A percentile compares a stretch with the other conserved stretches of the same genome.
These are phyloP conservation scores for Spea hammondii DNA, from an alignment of 2,797 vertebrate species.

Conservation along the genomic window DNA sequence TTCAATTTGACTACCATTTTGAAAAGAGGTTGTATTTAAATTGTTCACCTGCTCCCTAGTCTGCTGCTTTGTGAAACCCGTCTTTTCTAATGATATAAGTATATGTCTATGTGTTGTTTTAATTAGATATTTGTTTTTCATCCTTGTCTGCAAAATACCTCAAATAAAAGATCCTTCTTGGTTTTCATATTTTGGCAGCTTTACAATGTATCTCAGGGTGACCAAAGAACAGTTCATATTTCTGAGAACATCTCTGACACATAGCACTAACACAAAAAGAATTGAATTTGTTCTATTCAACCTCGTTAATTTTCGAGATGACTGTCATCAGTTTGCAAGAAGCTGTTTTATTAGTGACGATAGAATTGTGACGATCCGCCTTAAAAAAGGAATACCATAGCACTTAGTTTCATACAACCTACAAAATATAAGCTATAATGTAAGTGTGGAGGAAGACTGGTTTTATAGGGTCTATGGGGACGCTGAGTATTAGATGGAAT, in stretches of 20 bases:
- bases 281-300: neutral
- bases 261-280: neutral
- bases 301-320: neutral
- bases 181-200: slow-evolving; percentile 19
- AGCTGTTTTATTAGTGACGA: no score
- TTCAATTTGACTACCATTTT: no score
- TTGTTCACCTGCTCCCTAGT: no score
- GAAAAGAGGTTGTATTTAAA: no score
- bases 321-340: no score
- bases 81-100: neutral
- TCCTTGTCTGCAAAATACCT: slow-evolving; percentile 6
- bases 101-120: neutral
- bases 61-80: neutral
- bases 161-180: neutral
- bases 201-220: slow-evolving; percentile 8
- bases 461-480: no score
- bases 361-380: no score
- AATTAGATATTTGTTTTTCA: slow-evolving; percentile 13
- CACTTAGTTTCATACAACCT: no score
- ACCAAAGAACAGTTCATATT: neutral
- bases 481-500: no score
- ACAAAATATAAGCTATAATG: no score
- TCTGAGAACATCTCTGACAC: slow-evolving; percentile 8
- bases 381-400: no score
- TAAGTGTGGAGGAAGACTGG: no score